Base-by-base conservation (phyloP, 23 tunicate genomes). In the Halocynthia roretzi region DNA sequence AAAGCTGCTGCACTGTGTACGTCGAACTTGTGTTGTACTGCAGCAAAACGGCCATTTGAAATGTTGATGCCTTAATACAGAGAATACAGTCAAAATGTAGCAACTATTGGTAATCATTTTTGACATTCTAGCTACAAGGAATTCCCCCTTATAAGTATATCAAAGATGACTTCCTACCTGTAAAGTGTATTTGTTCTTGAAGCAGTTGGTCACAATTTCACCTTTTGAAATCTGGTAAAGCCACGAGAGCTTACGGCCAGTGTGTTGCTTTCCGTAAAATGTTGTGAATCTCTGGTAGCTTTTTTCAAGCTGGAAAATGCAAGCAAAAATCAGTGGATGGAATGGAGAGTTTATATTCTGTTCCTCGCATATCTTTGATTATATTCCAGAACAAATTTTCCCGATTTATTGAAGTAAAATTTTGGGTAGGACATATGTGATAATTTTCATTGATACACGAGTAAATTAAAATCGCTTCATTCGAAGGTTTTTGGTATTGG, bases 11-110 rank as follows among this genome's bases (percentile, higher is more conserved):
- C 8, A 94, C 99, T 18, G 99, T 94, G 80, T 87, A 84, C 17
- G 87, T 70, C 7, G 83, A 60, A 15, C 73, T 66, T 7, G 87
- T 51, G 79, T 94, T 94, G 80, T 80, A 94, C 72, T 87, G 95
- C 48, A 94, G 87, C 17, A 94, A 56, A 67, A 94, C 84, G 51
- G 99, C 99, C 99, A 94, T 94, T 94, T 94, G 99, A 81, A 94
- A 87, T 58, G 99, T 94, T 53, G 99, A 94, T 6, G 99, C 99
- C 95, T 92, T 87, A 7, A 54, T 63, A 40, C 8, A 20, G 54
- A 56, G 22, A 54, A 75, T 19, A 0, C 17, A 72, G 17, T 1
- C 22, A 67, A 58, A 14, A 14, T 14, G 4, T 58, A 58, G 2
- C n/a, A 14, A 58, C 17, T 14, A 58, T 2, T 14, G 17, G 17